A percentile compares a stretch with the other conserved stretches of the same genome.
phyloP scores from a whole-genome alignment of 2,888 invertebrate species.

The Megaustenia siamemsis region DNA sequence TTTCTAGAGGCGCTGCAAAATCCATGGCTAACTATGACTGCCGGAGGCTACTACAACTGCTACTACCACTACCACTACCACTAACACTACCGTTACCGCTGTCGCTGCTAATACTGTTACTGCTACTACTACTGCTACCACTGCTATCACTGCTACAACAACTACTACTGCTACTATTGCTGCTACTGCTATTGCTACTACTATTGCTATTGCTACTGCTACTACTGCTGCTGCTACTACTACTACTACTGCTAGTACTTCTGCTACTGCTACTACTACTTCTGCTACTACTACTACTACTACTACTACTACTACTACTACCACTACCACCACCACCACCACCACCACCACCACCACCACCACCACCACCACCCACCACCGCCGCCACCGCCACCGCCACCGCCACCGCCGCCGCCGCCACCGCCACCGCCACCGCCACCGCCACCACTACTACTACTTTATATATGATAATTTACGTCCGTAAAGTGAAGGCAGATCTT shows the following conservation, averaged over 20 bases:
- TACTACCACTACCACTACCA: too few species aligned
- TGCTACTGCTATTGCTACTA: background rate
- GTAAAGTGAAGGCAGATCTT: too few species aligned
- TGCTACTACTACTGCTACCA: too few species aligned
- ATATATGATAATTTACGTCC: too few species aligned
- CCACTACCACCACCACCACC: background rate
- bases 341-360: background rate
- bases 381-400: background rate
- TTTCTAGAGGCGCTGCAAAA: too few species aligned
- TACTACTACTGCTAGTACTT: background rate
- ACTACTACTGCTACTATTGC: background rate
- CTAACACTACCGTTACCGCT: too few species aligned
- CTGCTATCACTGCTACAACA: too few species aligned
- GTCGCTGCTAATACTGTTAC: too few species aligned
- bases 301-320: constrained; percentile 6
- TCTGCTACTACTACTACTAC: too few species aligned
- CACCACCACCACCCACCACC: background rate
- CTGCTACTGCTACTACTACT: too few species aligned
- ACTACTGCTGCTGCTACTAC: constrained; percentile 2
- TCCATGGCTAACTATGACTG: too few species aligned
- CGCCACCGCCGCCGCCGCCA: background rate
- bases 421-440: constrained; percentile 3
- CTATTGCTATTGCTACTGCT: background rate
- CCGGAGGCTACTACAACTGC: too few species aligned
- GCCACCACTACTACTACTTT: background rate